Conservation (phyloP, 2,113 vertebrate species). For the Riparia riparia region DNA sequence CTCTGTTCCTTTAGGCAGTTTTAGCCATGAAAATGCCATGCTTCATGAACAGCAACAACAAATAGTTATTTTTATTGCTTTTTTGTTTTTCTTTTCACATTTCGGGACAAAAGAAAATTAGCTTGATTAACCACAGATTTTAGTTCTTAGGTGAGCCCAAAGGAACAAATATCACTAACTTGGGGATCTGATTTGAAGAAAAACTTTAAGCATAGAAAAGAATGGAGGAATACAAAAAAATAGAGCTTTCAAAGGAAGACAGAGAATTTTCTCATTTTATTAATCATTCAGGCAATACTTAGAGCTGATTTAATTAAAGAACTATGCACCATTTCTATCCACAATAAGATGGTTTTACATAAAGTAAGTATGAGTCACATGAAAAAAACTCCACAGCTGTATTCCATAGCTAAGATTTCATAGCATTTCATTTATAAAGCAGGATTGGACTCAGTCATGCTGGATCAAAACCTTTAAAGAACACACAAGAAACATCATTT, state of each 20-base stretch:
- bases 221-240: background rate
- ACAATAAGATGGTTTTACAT: constrained; percentile 41
- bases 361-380: background rate
- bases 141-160: constrained; percentile 54
- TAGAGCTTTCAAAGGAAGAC: background rate
- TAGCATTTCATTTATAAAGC: background rate
- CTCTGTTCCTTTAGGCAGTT: constrained; percentile 64
- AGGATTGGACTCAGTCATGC: background rate
- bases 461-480: background rate
- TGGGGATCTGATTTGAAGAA: constrained; percentile 22
- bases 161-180: constrained; percentile 33
- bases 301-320: constrained; percentile 55
- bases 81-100: constrained; percentile 5
- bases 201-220: background rate
- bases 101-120: constrained; percentile 57
- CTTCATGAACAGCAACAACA: constrained; percentile 51
- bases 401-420: background rate
- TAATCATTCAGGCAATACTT: constrained; percentile 59
- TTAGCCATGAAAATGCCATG: constrained; percentile 56
- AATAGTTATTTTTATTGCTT: constrained; percentile 57
- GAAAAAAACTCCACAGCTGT: background rate
- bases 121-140: constrained; percentile 53
- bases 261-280: constrained; percentile 51
- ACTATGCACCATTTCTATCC: constrained; percentile 16
- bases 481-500: background rate